Evolutionary conservation across 2,797 vertebrate genomes (phyloP).

Genomic region (Tragelaphus eurycerus): DNA sequence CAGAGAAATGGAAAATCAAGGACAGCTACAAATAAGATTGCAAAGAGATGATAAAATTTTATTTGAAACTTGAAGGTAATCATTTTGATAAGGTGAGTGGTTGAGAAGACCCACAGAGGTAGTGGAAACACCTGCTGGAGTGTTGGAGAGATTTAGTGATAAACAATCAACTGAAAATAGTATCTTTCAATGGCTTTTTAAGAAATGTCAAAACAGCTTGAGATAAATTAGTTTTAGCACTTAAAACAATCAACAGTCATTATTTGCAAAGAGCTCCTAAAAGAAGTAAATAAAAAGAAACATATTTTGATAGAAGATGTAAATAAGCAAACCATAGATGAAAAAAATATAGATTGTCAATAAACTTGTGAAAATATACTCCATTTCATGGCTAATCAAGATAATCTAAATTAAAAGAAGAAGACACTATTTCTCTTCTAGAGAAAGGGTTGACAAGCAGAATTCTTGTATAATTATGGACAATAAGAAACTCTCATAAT

Average conservation of each 20-base stretch:
- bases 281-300: slow-evolving; percentile 12
- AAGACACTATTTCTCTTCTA: neutral
- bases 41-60: neutral
- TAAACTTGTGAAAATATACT: neutral
- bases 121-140: neutral
- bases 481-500: neutral
- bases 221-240: slow-evolving; percentile 15
- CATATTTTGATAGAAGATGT: neutral
- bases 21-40: neutral
- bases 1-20: neutral
- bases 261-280: neutral
- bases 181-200: neutral
- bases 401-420: neutral
- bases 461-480: neutral
- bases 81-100: neutral
- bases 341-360: neutral
- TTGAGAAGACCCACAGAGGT: neutral
- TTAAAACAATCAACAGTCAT: slow-evolving; percentile 53
- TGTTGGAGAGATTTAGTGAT: neutral
- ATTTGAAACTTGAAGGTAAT: neutral
- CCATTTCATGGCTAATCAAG: neutral
- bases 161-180: neutral
- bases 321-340: neutral
- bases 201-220: slow-evolving; percentile 17
- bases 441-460: neutral